These are phyloP conservation scores for Carterocephalus palaemon DNA, from an alignment of 2,888 invertebrate species.

Conservation along the genomic window DNA sequence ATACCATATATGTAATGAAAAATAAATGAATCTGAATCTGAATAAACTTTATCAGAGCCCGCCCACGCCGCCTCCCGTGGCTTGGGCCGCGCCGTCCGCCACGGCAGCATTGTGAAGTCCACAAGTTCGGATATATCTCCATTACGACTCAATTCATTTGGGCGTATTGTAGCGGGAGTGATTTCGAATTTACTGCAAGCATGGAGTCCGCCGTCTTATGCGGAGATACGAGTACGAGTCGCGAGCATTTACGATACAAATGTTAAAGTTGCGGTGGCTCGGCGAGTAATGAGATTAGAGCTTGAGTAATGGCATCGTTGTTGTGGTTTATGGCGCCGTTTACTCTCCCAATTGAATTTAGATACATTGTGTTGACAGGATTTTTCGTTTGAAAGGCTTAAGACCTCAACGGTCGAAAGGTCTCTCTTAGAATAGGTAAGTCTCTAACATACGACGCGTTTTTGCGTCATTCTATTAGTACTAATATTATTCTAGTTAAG, in stretches of 20 bases:
- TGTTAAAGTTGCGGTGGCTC: too few relatives aligned
- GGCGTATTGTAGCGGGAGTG: slow-evolving; percentile 24
- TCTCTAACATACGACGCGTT: too few relatives aligned
- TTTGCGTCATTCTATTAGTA: too few relatives aligned
- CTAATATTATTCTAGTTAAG: too few relatives aligned
- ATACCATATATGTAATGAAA: too few relatives aligned
- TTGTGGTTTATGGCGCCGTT: neutral
- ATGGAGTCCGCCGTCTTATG: slow-evolving; percentile 6
- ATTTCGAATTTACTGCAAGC: slow-evolving; percentile 24
- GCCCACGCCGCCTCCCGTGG: slow-evolving; percentile 1
- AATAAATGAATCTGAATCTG: too few relatives aligned
- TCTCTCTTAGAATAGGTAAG: too few relatives aligned
- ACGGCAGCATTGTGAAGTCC: slow-evolving; percentile 27
- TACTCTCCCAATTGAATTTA: too few relatives aligned
- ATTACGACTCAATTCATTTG: slow-evolving; percentile 37
- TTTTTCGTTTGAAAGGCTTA: too few relatives aligned
- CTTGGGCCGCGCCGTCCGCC: neutral
- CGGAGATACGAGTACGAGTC: neutral
- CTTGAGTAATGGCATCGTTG: slow-evolving; percentile 1
- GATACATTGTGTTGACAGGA: too few relatives aligned
- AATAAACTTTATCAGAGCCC: slow-evolving; percentile 5
- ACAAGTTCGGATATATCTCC: slow-evolving; percentile 32
- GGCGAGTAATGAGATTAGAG: slow-evolving; percentile 9
- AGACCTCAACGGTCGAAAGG: too few relatives aligned
- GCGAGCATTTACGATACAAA: slow-evolving; percentile 8